Conservation (phyloP, 2,888 invertebrate genomes). For the Taphrorychus bicolor region DNA sequence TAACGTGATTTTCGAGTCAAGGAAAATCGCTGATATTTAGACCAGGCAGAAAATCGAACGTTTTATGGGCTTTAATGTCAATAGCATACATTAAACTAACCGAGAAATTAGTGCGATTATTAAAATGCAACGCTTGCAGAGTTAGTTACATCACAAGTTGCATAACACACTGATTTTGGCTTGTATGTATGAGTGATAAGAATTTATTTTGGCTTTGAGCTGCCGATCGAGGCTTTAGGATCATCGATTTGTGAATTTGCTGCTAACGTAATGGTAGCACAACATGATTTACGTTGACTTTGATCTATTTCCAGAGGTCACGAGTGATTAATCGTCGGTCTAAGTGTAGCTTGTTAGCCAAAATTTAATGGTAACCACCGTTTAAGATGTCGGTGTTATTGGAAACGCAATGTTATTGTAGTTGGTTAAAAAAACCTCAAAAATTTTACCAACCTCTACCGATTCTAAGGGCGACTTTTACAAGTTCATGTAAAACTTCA, state of each 20-base stretch:
- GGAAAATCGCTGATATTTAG: slow-evolving; percentile 43
- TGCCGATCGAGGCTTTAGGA: background rate
- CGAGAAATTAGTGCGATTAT: slow-evolving; percentile 28
- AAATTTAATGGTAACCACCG: background rate
- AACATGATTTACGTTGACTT: background rate
- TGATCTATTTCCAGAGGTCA: background rate
- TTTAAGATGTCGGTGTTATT: background rate
- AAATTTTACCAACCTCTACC: no score
- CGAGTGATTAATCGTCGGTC: background rate
- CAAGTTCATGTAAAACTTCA: no score
- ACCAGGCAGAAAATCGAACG: slow-evolving; percentile 30
- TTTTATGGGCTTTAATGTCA: slow-evolving; percentile 39
- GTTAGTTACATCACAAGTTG: slow-evolving; percentile 22
- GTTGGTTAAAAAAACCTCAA: no score
- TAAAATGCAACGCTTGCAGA: slow-evolving; percentile 17
- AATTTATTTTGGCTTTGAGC: background rate
- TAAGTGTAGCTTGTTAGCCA: background rate
- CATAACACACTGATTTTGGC: background rate
- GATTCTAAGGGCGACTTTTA: no score
- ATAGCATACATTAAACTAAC: slow-evolving; percentile 32
- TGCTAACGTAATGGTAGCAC: background rate
- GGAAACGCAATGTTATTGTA: no score
- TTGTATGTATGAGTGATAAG: background rate
- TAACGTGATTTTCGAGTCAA: slow-evolving; percentile 41
- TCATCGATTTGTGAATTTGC: background rate